A percentile compares a stretch with the other conserved stretches of the same genome.
Conservation (phyloP, 2,797 vertebrate genomes). For the Platalea minor region DNA sequence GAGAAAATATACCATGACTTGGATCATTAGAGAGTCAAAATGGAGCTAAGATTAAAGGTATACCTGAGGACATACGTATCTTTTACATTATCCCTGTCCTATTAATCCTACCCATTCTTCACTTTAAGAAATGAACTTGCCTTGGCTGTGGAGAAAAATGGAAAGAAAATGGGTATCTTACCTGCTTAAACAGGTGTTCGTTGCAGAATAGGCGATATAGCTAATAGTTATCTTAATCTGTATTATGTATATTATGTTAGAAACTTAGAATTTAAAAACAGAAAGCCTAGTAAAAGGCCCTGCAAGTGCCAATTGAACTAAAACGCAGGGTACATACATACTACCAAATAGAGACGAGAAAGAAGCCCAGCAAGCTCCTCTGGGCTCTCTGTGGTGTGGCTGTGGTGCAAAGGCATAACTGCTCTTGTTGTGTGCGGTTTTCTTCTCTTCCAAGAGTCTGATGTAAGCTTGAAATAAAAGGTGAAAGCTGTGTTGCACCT, state of each 20-base stretch:
- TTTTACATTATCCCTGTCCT: neutral
- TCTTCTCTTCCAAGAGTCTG: neutral
- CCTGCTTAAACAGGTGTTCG: neutral
- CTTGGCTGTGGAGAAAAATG: neutral
- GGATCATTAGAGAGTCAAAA: neutral
- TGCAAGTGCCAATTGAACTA: neutral
- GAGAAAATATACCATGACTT: neutral
- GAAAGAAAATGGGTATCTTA: neutral
- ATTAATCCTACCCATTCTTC: neutral
- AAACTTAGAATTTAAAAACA: neutral
- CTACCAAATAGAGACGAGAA: neutral
- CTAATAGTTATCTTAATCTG: neutral
- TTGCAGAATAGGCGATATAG: neutral
- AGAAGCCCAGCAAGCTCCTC: neutral
- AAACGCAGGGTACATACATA: neutral
- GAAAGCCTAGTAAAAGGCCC: neutral
- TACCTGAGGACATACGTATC: neutral
- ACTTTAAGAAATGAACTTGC: neutral
- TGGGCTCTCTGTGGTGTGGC: neutral
- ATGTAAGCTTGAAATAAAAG: neutral
- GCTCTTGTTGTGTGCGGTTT: fast-evolving
- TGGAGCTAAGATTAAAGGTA: neutral
- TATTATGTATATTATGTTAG: neutral
- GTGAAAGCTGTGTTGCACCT: neutral
- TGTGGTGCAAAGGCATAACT: neutral